These are phyloP conservation scores for Melipona bicolor DNA, from an alignment of 2,888 invertebrate genomes.

Conservation along the genomic window DNA sequence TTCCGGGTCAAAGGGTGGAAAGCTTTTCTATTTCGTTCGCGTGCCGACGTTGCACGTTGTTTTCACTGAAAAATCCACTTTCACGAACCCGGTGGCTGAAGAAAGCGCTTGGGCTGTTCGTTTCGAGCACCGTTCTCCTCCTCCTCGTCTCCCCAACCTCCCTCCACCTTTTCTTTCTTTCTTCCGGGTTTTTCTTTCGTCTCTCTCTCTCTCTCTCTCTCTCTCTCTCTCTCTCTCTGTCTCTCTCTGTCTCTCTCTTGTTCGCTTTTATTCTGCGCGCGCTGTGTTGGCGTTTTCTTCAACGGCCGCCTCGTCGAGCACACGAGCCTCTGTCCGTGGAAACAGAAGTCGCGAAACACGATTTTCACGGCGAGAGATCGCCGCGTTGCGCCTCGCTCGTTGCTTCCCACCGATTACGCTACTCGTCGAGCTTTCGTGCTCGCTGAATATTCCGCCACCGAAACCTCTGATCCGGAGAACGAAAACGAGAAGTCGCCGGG, in stretches of 20 bases:
- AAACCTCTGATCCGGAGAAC: constrained; percentile 6
- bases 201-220: not conserved
- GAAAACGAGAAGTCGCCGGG: not conserved
- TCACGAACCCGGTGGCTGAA: not conserved
- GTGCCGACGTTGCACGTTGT: constrained; percentile 43
- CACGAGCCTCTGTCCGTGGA: not conserved
- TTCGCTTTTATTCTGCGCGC: constrained; percentile 8
- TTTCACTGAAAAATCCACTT: constrained; percentile 38
- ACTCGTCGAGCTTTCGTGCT: constrained; percentile 30
- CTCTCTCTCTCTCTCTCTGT: not conserved
- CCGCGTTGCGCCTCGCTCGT: constrained; percentile 33
- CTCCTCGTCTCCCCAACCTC: too few relatives aligned
- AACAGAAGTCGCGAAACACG: constrained; percentile 33
- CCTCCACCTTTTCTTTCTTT: too few relatives aligned
- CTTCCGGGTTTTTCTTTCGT: too few relatives aligned
- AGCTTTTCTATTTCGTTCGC: constrained; percentile 48
- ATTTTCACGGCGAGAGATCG: constrained; percentile 29
- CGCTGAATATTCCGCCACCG: constrained; percentile 19
- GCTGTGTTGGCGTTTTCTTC: constrained; percentile 21
- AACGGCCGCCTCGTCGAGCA: constrained; percentile 7
- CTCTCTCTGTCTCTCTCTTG: not conserved
- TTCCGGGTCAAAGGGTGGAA: constrained; percentile 59
- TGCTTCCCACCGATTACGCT: constrained; percentile 18
- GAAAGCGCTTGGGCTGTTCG: constrained; percentile 25
- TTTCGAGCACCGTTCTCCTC: constrained; percentile 36